These are phyloP conservation scores for Argyrosomus regius DNA, from an alignment of 2,797 vertebrate genomes.

Conservation along the genomic window DNA sequence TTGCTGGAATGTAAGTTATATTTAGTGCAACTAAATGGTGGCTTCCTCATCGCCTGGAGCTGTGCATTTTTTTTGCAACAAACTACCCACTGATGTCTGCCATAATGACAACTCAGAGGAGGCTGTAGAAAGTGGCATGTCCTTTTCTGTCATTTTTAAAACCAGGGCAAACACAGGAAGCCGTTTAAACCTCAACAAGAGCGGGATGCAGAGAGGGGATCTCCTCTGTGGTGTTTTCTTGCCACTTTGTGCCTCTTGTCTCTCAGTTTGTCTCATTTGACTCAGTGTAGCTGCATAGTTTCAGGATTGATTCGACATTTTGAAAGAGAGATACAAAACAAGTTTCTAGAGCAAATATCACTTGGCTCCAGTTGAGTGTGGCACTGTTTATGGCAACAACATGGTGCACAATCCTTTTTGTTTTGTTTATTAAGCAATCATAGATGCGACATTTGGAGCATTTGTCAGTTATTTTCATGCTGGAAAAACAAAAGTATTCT, in stretches of 20 bases:
- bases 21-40: neutral
- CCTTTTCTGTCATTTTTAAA: neutral
- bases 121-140: neutral
- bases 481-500: neutral
- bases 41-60: conserved; percentile 34
- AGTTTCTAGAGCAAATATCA: neutral
- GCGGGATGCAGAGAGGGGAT: neutral
- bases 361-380: neutral
- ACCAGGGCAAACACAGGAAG: neutral
- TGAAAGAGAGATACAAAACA: neutral
- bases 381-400: neutral
- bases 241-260: neutral
- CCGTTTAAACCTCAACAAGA: neutral
- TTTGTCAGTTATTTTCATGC: neutral
- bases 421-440: neutral
- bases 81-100: too few species aligned
- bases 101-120: neutral
- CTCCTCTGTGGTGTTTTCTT: neutral
- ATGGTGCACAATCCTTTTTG: neutral
- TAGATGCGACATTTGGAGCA: too few species aligned
- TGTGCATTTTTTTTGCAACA: conserved; percentile 30
- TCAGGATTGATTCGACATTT: neutral
- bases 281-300: neutral
- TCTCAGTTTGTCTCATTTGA: neutral
- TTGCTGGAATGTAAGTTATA: too few species aligned